Conservation (phyloP, 2,888 invertebrate species). For the Troides oblongomaculatus region DNA sequence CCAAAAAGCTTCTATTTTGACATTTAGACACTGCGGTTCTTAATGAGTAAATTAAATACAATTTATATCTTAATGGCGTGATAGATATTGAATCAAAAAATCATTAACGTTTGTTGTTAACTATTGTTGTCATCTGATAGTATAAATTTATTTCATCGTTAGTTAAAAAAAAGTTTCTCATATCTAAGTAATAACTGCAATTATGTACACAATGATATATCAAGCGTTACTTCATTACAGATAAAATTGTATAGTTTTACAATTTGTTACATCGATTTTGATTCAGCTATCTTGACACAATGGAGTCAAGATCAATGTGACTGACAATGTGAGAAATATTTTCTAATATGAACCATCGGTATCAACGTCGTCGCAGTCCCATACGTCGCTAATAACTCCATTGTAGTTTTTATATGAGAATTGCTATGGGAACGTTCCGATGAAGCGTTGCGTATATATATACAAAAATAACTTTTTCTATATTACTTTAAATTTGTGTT, state of each 20-base stretch:
- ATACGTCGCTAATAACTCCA: constrained; percentile 23
- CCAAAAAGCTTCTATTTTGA: too few relatives aligned
- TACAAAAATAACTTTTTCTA: background rate
- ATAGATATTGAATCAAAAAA: too few relatives aligned
- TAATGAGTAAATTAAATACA: too few relatives aligned
- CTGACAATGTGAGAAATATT: background rate
- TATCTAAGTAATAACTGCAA: too few relatives aligned
- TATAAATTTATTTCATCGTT: too few relatives aligned
- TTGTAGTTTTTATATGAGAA: constrained; percentile 25
- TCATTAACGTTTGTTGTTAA: too few relatives aligned
- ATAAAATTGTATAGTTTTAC: background rate
- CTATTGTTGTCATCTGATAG: too few relatives aligned
- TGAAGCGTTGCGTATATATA: background rate
- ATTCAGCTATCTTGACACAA: constrained; percentile 8
- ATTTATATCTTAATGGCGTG: too few relatives aligned
- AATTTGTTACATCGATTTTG: constrained; percentile 17
- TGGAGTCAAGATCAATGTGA: background rate
- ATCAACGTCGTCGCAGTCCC: constrained; percentile 9
- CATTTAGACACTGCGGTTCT: too few relatives aligned
- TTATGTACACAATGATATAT: too few relatives aligned
- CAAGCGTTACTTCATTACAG: background rate
- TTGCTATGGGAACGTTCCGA: background rate
- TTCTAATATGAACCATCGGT: constrained; percentile 1
- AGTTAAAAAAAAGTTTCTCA: too few relatives aligned
- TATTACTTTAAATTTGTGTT: background rate